Evolutionary conservation across 2,797 vertebrate species (phyloP), one percentile per base, ranked within the genome.

Genomic region (Schizopygopsis malacanthus): DNA sequence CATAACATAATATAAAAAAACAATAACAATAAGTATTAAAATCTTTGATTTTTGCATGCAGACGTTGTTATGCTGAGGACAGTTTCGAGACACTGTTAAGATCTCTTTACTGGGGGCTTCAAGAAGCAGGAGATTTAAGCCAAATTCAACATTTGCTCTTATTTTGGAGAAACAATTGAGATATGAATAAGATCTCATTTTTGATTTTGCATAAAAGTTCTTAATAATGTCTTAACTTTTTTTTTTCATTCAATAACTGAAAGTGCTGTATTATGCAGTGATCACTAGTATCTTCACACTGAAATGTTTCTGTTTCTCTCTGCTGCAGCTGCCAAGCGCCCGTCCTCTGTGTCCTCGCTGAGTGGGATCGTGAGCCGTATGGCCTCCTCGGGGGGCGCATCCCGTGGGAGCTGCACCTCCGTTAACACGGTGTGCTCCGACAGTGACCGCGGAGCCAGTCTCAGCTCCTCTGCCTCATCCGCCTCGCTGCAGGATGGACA

Each of bases 391-490:
- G 93, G 91, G n/a, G n/a, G n/a, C n/a, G n/a, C n/a, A n/a, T n/a
- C n/a, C 73, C 89, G 95, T 25, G 96, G 95, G 33, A 96, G 95
- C 92, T 97, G 96, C 90, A 97, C 96, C 33, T 97, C 97, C 0
- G 94, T 97, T 78, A 97, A 97, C 93, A 97, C 96, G 0, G 95
- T 96, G 76, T 96, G 96, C 88, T 98, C 96, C 0, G 96, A 97
- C n/a, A 93, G 96, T 45, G 96, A 96, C 76, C 96, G 94, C 0
- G 94, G 95, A 0, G 92, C 95, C 41, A 97, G 95, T 88, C 94
- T 96, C 71, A 93, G 94, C 88, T 95, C 97, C 54, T 96, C 96
- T 9, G 94, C 95, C 59, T 97, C 96, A 25, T 94, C 95, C 0
- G 96, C 96, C 52, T 96, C 96, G 10, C 93, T 96, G 73, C 96